Base-by-base conservation (phyloP, 2,888 invertebrate genomes). In the Stenichneumon culpator region DNA sequence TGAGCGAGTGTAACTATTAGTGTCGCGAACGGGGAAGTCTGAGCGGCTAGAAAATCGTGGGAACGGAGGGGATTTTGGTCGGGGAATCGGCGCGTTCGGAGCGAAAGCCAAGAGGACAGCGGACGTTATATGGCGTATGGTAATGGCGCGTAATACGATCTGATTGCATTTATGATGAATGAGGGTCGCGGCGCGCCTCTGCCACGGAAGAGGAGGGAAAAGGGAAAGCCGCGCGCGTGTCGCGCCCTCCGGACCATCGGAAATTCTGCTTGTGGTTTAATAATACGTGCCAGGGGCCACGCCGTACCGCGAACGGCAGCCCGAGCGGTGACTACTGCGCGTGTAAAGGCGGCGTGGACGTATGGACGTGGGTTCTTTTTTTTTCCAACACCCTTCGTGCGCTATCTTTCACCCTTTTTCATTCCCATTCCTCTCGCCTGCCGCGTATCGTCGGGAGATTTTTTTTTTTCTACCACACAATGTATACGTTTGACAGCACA, bases 141-240 rank as follows among this genome's bases (percentile, higher is more conserved):
- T 91, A 91, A 91, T 91, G 89, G 90, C 88, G 89, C 89, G 90
- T 91, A 91, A 91, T 91, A 89, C 90, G 90, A 91, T 91, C 90
- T 89, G 90, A 91, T 91, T 90, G 90, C 90, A 88, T 90, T 90
- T 89, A 90, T 89, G 91, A 91, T 90, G 90, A 89, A 90, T 88
- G 90, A 88, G 88, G 87, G 87, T 88, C 83, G 86, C 77, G 87
- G 85, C 84, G 87, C 67, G 78, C 79, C 44, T 63, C 79, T 69
- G 57, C 65, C 79, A 79, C 36, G 67, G 25, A 52, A n/a, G 54
- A 67, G 57, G 72, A 36, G 82, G 50, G 68, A 80, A n/a, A 72
- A 44, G 70, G 68, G 67, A 57, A 32, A 52, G 60, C 82, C 70
- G 65, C 84, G 84, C 89, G 88, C 88, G 89, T 86, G 90, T 87